Percentiles rank a stretch among this genome's conserved stretches.
phyloP scores from a whole-genome alignment of 2,888 invertebrate genomes.

The Cheiracanthium punctorium region DNA sequence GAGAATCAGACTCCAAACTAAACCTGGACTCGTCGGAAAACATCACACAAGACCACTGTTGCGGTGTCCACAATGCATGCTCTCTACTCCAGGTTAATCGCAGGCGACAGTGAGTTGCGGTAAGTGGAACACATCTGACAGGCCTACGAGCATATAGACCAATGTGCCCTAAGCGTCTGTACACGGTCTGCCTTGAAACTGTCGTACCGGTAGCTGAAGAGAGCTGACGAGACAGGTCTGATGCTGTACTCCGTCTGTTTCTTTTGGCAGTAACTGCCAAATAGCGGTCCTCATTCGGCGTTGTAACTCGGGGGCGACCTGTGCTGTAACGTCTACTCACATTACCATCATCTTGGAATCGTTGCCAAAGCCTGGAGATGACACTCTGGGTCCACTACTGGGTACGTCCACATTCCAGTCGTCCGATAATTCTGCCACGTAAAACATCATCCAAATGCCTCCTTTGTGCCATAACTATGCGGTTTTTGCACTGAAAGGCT shows the following conservation, averaged over 20 bases:
- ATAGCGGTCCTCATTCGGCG: constrained; percentile 27
- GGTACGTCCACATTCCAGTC: background rate
- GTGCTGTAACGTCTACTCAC: constrained; percentile 22
- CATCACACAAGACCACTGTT: constrained; percentile 17
- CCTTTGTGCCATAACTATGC: background rate
- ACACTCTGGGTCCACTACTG: background rate
- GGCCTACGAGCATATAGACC: constrained; percentile 27
- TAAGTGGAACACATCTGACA: constrained; percentile 20
- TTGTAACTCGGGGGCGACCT: constrained; percentile 18
- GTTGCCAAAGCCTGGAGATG: constrained; percentile 17
- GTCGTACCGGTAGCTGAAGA: constrained; percentile 21
- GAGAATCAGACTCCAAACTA: constrained; percentile 10
- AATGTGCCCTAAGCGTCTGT: constrained; percentile 22
- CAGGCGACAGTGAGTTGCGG: constrained; percentile 17
- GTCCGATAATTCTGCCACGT: constrained; percentile 6
- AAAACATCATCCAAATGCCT: background rate
- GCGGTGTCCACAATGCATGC: constrained; percentile 2
- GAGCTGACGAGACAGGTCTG: constrained; percentile 28
- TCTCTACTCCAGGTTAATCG: constrained; percentile 9
- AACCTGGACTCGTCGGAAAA: constrained; percentile 15
- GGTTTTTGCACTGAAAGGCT: background rate
- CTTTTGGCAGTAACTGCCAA: constrained; percentile 27
- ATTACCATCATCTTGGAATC: constrained; percentile 17
- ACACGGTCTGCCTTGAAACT: constrained; percentile 25
- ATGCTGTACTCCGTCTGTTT: constrained; percentile 15